Percentiles rank a stretch among this genome's conserved stretches.
phyloP scores from a whole-genome alignment of 2,797 vertebrate genomes.

The Muscicapa comitata region DNA sequence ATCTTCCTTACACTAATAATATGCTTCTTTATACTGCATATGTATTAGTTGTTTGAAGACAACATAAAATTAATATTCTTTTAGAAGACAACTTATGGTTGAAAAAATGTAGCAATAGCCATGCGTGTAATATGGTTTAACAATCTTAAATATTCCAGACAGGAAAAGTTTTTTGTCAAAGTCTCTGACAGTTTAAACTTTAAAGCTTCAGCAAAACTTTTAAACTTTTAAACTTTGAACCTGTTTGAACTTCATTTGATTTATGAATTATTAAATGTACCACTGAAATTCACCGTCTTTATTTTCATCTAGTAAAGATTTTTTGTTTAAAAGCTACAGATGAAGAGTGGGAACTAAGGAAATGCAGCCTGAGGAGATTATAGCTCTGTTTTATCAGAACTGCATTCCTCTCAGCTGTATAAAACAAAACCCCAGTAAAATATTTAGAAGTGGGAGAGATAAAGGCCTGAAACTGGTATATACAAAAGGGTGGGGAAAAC shows the following conservation, averaged over 20 bases:
- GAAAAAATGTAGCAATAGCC: constrained; percentile 44
- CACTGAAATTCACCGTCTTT: constrained; percentile 74
- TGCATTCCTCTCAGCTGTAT: constrained; percentile 33
- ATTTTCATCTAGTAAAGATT: constrained; percentile 73
- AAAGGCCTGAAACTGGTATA: constrained; percentile 39
- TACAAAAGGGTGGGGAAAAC: neutral
- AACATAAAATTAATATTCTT: neutral
- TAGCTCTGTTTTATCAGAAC: constrained; percentile 28
- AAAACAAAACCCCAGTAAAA: constrained; percentile 61
- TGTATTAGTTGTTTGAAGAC: neutral
- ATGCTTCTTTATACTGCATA: neutral
- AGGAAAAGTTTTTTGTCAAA: constrained; percentile 81
- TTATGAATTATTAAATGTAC: constrained; percentile 85
- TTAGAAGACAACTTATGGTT: constrained; percentile 30
- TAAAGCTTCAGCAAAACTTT: constrained; percentile 80
- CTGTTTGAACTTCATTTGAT: constrained; percentile 80
- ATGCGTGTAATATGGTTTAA: constrained; percentile 67
- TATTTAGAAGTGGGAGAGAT: constrained; percentile 52
- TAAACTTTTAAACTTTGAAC: constrained; percentile 87
- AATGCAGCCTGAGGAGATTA: constrained; percentile 29
- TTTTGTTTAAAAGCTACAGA: constrained; percentile 73
- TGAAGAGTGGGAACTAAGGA: constrained; percentile 56
- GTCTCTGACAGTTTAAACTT: constrained; percentile 80
- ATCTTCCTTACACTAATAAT: neutral
- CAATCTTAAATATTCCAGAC: constrained; percentile 80